Percentiles rank a stretch among this genome's conserved stretches.
Evolutionary conservation across 2,113 vertebrate genomes (phyloP).

Genomic region (Erythrocercus mccallii): DNA sequence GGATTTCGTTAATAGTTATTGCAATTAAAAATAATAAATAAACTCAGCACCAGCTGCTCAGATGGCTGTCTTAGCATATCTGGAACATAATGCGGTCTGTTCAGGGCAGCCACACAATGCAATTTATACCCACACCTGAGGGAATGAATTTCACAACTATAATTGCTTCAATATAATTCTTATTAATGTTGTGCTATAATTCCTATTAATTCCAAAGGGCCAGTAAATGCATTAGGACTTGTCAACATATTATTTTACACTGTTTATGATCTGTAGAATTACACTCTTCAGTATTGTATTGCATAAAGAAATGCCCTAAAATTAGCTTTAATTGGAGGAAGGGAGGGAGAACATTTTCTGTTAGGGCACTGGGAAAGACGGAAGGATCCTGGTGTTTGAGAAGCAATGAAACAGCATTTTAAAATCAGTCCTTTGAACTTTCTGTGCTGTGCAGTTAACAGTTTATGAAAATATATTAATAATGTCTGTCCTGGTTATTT

Average conservation of each 20-base stretch:
- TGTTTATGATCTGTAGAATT: constrained; percentile 84
- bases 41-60: constrained; percentile 72
- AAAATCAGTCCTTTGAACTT: constrained; percentile 38
- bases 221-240: constrained; percentile 84
- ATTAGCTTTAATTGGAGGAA: constrained; percentile 37
- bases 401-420: constrained; percentile 29
- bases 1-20: constrained; percentile 69
- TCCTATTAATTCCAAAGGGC: constrained; percentile 81
- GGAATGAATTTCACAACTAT: constrained; percentile 76
- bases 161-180: constrained; percentile 81
- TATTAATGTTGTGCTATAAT: constrained; percentile 80
- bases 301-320: constrained; percentile 66
- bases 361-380: neutral
- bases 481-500: constrained; percentile 3
- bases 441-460: neutral
- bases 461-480: constrained; percentile 32
- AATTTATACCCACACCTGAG: constrained; percentile 77
- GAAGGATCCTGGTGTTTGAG: constrained; percentile 26
- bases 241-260: constrained; percentile 83
- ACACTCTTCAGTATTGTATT: constrained; percentile 70
- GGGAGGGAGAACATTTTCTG: neutral
- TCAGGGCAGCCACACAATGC: constrained; percentile 66
- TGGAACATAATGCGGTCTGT: constrained; percentile 48
- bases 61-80: constrained; percentile 61
- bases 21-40: constrained; percentile 73